Base-by-base conservation (phyloP, 2,888 invertebrate species). In the Parnassius orleans region DNA sequence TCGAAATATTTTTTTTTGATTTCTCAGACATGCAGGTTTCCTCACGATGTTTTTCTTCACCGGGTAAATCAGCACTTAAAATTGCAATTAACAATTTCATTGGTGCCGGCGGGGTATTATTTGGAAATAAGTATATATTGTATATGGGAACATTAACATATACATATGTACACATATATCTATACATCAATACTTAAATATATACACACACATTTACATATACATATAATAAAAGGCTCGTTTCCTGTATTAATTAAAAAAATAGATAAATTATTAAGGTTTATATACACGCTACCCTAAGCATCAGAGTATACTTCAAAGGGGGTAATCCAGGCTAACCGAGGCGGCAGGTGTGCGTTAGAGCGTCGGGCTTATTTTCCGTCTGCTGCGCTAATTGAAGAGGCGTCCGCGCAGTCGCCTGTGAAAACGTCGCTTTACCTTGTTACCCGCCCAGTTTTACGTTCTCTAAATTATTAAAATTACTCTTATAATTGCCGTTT, bases 371-470 rank as follows among this genome's bases (percentile, higher is more conserved):
- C 70, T 80, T 81, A 84, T 84, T 84, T 82, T 79, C 84, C 80
- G 84, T 84, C 83, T 83, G 70, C 68, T 80, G 82, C 73, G 64
- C 79, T 83, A 82, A 83, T 82, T 78, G 76, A 64, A 71, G 68
- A 72, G 76, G 73, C 72, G 72, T 69, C 70, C 68, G 72, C 69
- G 72, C 71, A 75, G 43, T 68, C 70, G 67, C 10, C 71, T 71
- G 73, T 76, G 69, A 75, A 69, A 69, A 71, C 65, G 57, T 65
- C 66, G 64, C 66, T 65, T 68, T 65, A 60, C 63, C 54, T 66
- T 66, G 65, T 67, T 62, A 60, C 55, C 57, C 44, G 53, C 56
- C 46, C 52, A 52, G n/a, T 48, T 57, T 62, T 53, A 64, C 57
- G 42, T 53, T 48, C 64, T 53, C 42, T 55, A n/a, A 54, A 55